Conservation (phyloP, 2,888 invertebrate species). For the Hecatera dysodea region DNA sequence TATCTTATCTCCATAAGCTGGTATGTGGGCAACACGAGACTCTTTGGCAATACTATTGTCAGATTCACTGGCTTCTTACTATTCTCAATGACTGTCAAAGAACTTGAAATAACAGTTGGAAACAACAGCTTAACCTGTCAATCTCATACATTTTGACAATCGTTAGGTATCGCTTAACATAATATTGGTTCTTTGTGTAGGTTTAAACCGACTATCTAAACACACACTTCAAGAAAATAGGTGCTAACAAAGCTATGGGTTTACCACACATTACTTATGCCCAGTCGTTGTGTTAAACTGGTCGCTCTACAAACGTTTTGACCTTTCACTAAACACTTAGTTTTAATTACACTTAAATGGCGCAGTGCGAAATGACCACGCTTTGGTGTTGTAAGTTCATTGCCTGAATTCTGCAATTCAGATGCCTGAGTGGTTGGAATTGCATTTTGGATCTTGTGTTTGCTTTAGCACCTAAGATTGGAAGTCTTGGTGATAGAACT, state of each 20-base stretch:
- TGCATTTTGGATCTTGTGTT: background rate
- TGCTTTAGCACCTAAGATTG: background rate
- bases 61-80: no score
- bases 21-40: no score
- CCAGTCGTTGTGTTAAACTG: constrained; percentile 39
- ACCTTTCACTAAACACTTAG: constrained; percentile 46
- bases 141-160: no score
- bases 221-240: constrained; percentile 10
- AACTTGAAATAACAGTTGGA: no score
- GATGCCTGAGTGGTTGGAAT: background rate
- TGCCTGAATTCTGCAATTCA: constrained; percentile 8
- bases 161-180: no score
- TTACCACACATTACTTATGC: constrained; percentile 45
- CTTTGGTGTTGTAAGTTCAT: constrained; percentile 18
- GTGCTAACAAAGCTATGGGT: constrained; percentile 38
- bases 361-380: constrained; percentile 35
- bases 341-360: constrained; percentile 39
- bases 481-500: background rate
- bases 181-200: no score
- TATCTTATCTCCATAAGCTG: no score
- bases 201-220: no score
- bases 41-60: no score
- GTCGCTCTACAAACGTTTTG: constrained; percentile 19
- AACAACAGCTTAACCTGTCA: no score
- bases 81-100: no score